phyloP scores from a whole-genome alignment of 2,113 vertebrate genomes.

The Calidris pugnax region DNA sequence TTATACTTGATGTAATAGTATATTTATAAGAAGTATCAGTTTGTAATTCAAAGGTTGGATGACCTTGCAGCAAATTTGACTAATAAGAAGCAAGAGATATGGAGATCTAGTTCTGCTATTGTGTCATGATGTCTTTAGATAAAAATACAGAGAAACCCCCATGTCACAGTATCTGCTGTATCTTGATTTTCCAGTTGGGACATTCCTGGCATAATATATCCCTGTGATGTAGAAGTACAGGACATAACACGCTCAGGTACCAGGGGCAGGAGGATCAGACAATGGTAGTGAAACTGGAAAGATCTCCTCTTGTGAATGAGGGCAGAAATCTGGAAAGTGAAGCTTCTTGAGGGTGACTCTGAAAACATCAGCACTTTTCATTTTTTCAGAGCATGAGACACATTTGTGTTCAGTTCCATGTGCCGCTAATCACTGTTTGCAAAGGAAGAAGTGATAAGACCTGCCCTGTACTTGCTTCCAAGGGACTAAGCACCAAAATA shows the following conservation, averaged over 20 bases:
- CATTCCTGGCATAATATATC: background rate
- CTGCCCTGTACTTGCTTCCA: background rate
- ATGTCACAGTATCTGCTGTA: background rate
- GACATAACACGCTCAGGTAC: background rate
- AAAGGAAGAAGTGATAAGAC: background rate
- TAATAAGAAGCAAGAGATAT: background rate
- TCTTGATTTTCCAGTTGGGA: background rate
- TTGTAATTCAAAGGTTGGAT: background rate
- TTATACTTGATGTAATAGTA: background rate
- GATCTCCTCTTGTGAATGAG: background rate
- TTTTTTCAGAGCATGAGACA: background rate
- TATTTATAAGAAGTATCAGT: background rate
- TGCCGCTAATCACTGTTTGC: accelerated
- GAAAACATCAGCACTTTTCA: background rate
- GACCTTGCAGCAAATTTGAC: background rate
- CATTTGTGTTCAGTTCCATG: background rate
- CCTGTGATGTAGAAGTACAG: background rate
- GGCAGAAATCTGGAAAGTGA: background rate
- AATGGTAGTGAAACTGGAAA: background rate
- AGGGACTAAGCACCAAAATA: background rate
- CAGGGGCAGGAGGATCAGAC: background rate
- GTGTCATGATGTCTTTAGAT: background rate
- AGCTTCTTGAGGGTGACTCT: background rate
- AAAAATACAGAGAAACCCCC: background rate
- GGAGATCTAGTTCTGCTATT: background rate